A percentile compares a stretch with the other conserved stretches of the same genome.
phyloP scores from a whole-genome alignment of 2,888 invertebrate genomes.

The Papilio protenor region DNA sequence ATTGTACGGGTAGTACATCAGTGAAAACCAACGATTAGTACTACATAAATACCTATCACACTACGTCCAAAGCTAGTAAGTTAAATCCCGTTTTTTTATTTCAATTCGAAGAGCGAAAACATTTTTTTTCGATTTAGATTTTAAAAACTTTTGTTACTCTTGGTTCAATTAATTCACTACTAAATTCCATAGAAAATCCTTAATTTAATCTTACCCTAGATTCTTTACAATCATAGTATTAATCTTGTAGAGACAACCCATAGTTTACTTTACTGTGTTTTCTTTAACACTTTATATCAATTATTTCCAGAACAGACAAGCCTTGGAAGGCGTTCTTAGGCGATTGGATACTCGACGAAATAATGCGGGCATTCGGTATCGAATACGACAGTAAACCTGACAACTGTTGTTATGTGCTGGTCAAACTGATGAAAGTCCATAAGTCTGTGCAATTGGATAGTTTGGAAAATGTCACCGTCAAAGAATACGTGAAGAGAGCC shows the following conservation, averaged over 20 bases:
- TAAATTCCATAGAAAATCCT: too few species aligned
- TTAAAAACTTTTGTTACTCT: too few species aligned
- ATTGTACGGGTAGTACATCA: not conserved
- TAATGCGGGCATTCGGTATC: slow-evolving; percentile 92
- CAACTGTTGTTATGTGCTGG: slow-evolving; percentile 89
- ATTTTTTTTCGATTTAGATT: too few species aligned
- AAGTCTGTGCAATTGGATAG: slow-evolving; percentile 86
- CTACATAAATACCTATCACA: not conserved
- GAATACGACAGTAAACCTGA: slow-evolving; percentile 86
- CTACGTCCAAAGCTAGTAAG: not conserved
- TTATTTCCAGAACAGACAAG: slow-evolving; percentile 81
- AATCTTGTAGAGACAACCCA: not conserved
- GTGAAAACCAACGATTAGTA: not conserved
- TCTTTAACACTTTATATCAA: not conserved
- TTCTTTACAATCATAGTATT: not conserved
- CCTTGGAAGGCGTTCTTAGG: slow-evolving; percentile 95
- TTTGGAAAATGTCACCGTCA: slow-evolving; percentile 84
- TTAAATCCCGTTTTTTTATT: too few species aligned
- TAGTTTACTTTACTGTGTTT: not conserved
- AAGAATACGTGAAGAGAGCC: slow-evolving; percentile 87
- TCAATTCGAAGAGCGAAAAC: too few species aligned
- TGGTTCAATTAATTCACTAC: too few species aligned
- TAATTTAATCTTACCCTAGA: too few species aligned
- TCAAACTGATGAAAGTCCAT: slow-evolving; percentile 87
- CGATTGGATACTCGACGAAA: slow-evolving; percentile 92